Conservation (phyloP, 2,797 vertebrate species). For the Enteromius trimaculatus region DNA sequence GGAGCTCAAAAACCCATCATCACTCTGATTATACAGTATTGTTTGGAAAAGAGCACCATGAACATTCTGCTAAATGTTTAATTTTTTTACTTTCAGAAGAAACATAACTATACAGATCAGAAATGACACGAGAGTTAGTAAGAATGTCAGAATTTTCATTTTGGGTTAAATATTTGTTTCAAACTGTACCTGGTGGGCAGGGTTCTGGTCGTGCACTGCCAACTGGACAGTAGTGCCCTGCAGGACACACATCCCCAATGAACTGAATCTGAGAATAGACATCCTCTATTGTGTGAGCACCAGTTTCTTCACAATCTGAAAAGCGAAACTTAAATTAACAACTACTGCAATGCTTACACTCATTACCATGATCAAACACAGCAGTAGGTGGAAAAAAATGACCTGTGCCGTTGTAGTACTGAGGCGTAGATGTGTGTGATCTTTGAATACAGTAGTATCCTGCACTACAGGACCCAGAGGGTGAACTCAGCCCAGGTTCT, state of each 20-base stretch:
- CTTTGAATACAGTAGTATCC: constrained; percentile 82
- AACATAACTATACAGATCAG: too few relatives aligned
- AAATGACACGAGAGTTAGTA: not conserved
- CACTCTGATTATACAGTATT: not conserved
- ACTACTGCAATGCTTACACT: not conserved
- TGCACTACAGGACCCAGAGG: constrained; percentile 79
- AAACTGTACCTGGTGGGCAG: constrained; percentile 81
- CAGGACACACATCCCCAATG: constrained; percentile 80
- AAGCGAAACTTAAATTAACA: constrained; percentile 17
- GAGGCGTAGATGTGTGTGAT: constrained; percentile 76
- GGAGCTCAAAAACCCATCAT: not conserved
- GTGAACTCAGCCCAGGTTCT: constrained; percentile 74
- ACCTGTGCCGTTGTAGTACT: constrained; percentile 56
- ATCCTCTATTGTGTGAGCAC: not conserved
- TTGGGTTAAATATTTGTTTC: constrained; percentile 45
- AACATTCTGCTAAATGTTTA: not conserved
- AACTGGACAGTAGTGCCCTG: constrained; percentile 79
- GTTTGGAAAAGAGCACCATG: not conserved
- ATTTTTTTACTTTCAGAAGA: not conserved
- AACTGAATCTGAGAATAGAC: constrained; percentile 56
- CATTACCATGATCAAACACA: not conserved
- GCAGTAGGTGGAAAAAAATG: constrained; percentile 29
- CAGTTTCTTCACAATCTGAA: constrained; percentile 34
- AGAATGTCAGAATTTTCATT: not conserved
- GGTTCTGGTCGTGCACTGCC: constrained; percentile 74